Conservation (phyloP, 2,113 vertebrate species). For the Vulpes vulpes region DNA sequence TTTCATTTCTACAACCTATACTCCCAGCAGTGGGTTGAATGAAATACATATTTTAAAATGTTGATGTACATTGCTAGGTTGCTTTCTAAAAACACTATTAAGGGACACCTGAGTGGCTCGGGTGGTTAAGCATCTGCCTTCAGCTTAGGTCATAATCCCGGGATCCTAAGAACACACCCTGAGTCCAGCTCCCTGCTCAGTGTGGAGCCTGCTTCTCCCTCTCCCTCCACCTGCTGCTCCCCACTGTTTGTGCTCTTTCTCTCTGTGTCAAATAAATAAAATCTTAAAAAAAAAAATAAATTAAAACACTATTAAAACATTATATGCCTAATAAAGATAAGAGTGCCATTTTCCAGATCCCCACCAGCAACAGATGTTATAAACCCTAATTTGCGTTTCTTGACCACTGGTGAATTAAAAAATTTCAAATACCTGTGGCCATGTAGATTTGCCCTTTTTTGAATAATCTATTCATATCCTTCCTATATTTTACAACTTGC, state of each 20-base stretch:
- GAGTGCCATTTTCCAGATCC: not conserved
- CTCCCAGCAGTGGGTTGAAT: not conserved
- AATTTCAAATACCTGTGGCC: not conserved
- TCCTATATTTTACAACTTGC: not conserved
- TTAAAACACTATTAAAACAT: not conserved
- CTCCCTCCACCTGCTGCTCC: too few species aligned
- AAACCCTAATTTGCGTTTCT: not conserved
- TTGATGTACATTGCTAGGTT: rapidly evolving
- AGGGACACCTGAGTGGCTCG: not conserved
- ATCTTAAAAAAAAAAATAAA: too few species aligned
- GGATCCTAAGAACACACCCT: too few species aligned
- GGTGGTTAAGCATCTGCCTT: too few species aligned
- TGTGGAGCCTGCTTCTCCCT: too few species aligned
- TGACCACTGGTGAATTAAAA: not conserved
- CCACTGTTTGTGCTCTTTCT: too few species aligned
- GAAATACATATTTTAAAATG: not conserved
- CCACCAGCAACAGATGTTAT: not conserved
- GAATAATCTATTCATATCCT: not conserved
- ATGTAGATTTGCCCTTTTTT: not conserved
- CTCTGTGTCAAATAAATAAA: too few species aligned
- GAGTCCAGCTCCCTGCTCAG: too few species aligned
- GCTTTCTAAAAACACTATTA: not conserved
- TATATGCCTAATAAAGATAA: not conserved
- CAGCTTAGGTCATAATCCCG: too few species aligned
- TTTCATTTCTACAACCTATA: not conserved